Base-by-base conservation (phyloP, 2,113 vertebrate genomes). In the Centropus bengalensis region DNA sequence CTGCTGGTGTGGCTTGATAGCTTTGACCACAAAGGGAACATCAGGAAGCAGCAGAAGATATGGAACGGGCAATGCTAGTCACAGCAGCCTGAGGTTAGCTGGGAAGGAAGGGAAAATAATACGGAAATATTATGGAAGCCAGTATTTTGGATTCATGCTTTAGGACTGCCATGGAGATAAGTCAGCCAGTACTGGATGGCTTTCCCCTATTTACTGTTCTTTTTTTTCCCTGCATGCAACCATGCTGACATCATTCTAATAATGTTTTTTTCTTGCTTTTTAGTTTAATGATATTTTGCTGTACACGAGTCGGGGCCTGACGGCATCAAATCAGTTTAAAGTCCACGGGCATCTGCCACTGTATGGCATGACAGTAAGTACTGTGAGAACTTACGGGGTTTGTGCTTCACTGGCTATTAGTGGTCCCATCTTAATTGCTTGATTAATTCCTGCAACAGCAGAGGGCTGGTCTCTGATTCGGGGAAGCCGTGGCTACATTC, bases 271-370 rank as follows among this genome's bases (percentile, higher is more conserved):
- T n/a, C 88, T 82, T 85, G 38, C 55, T 52, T 96, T 92, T 71
- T 38, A 99, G 99, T 99, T 99, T 96, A 99, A 98, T 8, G 99
- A 99, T 26, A 96, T 99, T 56, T 96, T 99, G 87, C 83, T 99
- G 95, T 99, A 99, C 97, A 99, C 99, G 8, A 99, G 99, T 96
- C 98, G 99, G 96, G 99, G 99, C 68, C 98, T 99, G 97, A 99
- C 98, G 1, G 96, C 98, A 26, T 98, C 98, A 7, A 99, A 99
- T 96, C 99, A 99, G 96, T 99, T 99, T 95, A 99, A 99, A 98
- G 98, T 99, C 76, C 99, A 99, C 0, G 99, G 99, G 22, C 99
- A 99, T 91, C 98, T 99, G 82, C 98, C 98, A 1, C 98, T 99
- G 21, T 98, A 98, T 5, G 99, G 98, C 96, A 99, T 99, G 99